These are phyloP conservation scores for Sebastes dallii DNA, from an alignment of 2,797 vertebrate species.

Conservation along the genomic window DNA sequence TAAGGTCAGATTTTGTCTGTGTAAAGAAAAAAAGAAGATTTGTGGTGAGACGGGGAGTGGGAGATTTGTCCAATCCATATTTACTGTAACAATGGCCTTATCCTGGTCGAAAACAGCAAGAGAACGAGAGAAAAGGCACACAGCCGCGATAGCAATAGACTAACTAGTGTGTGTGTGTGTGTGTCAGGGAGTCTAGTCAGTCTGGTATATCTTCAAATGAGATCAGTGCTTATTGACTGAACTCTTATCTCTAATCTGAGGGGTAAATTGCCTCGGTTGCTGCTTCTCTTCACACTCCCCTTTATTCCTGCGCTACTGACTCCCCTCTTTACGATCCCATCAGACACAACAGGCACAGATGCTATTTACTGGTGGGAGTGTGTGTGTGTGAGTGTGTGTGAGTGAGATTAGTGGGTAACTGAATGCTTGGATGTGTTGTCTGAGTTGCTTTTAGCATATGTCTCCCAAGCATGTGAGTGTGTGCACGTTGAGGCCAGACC, in stretches of 20 bases:
- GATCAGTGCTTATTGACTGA: slow-evolving; percentile 84
- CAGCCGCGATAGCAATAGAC: slow-evolving; percentile 18
- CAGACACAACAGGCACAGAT: slow-evolving; percentile 64
- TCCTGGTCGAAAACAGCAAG: slow-evolving; percentile 10
- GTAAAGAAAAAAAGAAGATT: slow-evolving; percentile 20
- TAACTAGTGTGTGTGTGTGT: slow-evolving; percentile 3
- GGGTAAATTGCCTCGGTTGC: slow-evolving; percentile 80
- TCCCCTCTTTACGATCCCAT: slow-evolving; percentile 75
- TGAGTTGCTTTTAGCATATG: not conserved
- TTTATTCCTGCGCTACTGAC: slow-evolving; percentile 67
- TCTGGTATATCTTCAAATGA: slow-evolving; percentile 82
- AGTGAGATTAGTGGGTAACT: slow-evolving; percentile 2
- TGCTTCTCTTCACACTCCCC: slow-evolving; percentile 66
- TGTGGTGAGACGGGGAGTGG: slow-evolving; percentile 1
- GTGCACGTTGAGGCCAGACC: not conserved
- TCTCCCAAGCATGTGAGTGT: not conserved
- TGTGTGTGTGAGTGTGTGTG: slow-evolving; percentile 7
- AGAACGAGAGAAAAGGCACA: slow-evolving; percentile 36
- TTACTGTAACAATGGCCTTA: slow-evolving; percentile 54
- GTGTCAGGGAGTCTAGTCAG: slow-evolving; percentile 35
- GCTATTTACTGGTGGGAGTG: slow-evolving; percentile 70
- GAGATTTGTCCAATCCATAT: slow-evolving; percentile 51
- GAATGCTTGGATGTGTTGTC: slow-evolving; percentile 11
- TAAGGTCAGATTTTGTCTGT: slow-evolving; percentile 33
- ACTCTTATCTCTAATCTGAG: slow-evolving; percentile 82